Percentiles rank a stretch among this genome's conserved stretches.
Conservation (phyloP, 1,140 invertebrate genomes). For the Philotrypesis tridentata region DNA sequence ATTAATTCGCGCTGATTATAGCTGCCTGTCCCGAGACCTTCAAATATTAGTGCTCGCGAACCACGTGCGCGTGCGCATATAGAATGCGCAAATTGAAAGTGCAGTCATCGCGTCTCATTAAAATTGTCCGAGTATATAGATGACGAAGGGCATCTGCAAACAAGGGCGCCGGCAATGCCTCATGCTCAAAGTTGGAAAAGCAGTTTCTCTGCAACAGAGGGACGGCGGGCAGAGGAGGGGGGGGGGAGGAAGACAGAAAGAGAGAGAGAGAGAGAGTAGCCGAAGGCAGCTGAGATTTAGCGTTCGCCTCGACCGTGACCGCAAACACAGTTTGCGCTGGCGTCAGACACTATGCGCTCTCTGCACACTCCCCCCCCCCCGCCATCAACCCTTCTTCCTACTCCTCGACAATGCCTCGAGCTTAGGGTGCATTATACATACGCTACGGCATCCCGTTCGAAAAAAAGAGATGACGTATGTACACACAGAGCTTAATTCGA, state of each 20-base stretch:
- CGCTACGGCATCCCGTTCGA: neutral
- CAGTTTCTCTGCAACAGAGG: neutral
- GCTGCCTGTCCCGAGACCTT: no score
- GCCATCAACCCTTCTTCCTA: no score
- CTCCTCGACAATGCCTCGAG: neutral
- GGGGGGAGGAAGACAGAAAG: no score
- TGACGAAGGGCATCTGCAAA: neutral
- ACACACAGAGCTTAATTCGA: no score
- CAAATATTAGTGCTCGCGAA: no score
- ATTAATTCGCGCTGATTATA: no score
- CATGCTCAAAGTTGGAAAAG: constrained; percentile 18
- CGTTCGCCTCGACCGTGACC: constrained; percentile 22
- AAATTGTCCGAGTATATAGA: neutral
- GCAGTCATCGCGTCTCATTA: neutral
- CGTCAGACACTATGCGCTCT: neutral
- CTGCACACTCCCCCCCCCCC: no score
- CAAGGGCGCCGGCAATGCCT: neutral
- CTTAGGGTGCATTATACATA: neutral
- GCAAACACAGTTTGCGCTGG: neutral
- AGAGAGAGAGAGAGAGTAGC: neutral
- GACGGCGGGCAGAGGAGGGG: no score
- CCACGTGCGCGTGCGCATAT: no score
- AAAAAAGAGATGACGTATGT: neutral
- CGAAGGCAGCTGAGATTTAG: constrained; percentile 25
- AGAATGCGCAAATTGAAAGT: neutral